Base-by-base conservation (phyloP, 1,140 invertebrate species). In the Belonocnema kinseyi region DNA sequence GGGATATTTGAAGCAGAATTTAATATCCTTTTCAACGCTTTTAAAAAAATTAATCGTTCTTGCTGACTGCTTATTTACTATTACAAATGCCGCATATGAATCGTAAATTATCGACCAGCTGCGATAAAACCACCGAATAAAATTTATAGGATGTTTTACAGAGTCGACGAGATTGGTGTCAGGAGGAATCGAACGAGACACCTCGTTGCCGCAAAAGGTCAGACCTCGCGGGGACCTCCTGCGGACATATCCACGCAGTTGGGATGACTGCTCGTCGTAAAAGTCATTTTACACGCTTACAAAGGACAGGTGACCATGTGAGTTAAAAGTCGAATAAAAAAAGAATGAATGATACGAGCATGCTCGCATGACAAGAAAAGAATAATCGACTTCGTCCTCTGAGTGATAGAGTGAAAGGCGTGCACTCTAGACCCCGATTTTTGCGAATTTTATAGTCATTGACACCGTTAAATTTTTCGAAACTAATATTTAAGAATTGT, bases 61-160 rank as follows among this genome's bases (percentile, higher is more conserved):
- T 46, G 40, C 26, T 16, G 40, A 66, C 61, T 66, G 61, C 40
- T 11, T 10, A 46, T 46, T 66, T 66, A 61, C 72, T 77, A 78
- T 79, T 40, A 82, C 81, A 77, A 81, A 77, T 81, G 74, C 75
- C 77, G 77, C 82, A 78, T 76, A 77, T 73, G 78, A 14, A 66
- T 56, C 78, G 84, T 91, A 90, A 91, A 90, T 91, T 89, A 89
- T 85, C 86, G 81, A 81, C 75, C 19, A 73, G 58, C 76, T 79
- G 81, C 75, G 84, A 86, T 85, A 87, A 85, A 86, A 86, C 78
- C 87, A 85, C 80, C 85, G 88, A 88, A 89, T 89, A 86, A 88
- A 90, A 90, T 90, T 90, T 90, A 90, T 83, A 87, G 84, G 88
- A 89, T 87, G 86, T 90, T 90, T 84, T 89, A 89, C 86, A 82